Evolutionary conservation across 2,113 vertebrate genomes (phyloP).

Genomic region (Orthonyx spaldingii): DNA sequence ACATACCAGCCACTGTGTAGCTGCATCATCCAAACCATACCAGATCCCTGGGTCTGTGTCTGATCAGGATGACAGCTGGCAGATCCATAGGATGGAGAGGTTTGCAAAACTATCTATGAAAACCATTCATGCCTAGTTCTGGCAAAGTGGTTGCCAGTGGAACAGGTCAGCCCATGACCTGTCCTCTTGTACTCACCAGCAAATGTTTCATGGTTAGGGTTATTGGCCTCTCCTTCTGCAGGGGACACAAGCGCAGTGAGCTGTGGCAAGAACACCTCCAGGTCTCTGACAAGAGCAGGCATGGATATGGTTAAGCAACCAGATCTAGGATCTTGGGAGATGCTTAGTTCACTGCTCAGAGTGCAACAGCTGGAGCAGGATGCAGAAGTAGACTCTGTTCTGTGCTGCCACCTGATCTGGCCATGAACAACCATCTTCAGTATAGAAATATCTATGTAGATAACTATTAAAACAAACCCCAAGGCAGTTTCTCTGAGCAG

Average conservation of each 20-base stretch:
- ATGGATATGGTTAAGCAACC: neutral
- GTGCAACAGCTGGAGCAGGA: neutral
- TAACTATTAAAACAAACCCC: accelerated
- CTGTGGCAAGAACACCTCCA: neutral
- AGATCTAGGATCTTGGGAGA: neutral
- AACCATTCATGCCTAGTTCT: neutral
- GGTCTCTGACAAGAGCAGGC: neutral
- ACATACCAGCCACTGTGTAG: neutral
- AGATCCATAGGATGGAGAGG: neutral
- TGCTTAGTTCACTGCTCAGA: neutral
- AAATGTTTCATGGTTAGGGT: neutral
- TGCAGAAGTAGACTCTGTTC: neutral
- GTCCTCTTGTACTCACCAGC: neutral
- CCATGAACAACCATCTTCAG: neutral
- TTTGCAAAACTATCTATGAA: neutral
- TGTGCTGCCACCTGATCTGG: neutral
- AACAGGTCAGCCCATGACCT: neutral
- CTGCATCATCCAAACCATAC: neutral
- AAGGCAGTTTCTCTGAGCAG: neutral
- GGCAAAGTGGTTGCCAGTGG: neutral
- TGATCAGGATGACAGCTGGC: neutral
- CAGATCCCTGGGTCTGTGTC: no score
- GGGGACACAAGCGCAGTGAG: neutral
- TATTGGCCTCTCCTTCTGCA: neutral
- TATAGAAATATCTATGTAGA: neutral